Conservation (phyloP, 2,888 invertebrate genomes). For the Phortica magna region DNA sequence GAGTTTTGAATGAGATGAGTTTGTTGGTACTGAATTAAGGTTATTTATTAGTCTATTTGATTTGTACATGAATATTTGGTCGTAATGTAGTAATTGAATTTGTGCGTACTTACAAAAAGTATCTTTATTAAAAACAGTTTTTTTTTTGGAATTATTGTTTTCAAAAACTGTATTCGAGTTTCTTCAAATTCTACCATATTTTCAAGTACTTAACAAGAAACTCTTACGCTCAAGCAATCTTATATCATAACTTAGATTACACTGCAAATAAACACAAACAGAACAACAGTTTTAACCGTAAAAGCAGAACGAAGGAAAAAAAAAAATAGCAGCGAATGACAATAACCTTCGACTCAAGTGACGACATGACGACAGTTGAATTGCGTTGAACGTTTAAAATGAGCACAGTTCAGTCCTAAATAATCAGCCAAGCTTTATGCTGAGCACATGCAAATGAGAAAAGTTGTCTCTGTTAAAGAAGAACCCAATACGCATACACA, state of each 20-base stretch:
- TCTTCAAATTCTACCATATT: too few relatives aligned
- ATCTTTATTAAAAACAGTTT: neutral
- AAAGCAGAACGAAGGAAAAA: conserved; percentile 21
- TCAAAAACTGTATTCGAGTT: too few relatives aligned
- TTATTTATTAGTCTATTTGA: conserved; percentile 58
- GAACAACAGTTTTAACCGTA: neutral
- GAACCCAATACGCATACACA: conserved; percentile 10
- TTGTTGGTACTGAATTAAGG: conserved; percentile 26
- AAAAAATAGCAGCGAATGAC: conserved; percentile 31
- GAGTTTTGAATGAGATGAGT: neutral
- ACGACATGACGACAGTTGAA: conserved; percentile 12
- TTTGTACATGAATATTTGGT: conserved; percentile 64
- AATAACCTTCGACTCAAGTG: conserved; percentile 1
- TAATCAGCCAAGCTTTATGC: conserved; percentile 48
- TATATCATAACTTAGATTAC: too few relatives aligned
- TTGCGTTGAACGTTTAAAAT: conserved; percentile 59
- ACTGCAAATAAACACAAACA: conserved; percentile 42
- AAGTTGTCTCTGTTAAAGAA: conserved; percentile 39
- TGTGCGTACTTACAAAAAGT: neutral
- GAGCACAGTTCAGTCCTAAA: conserved; percentile 62
- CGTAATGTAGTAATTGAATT: neutral
- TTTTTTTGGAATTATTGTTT: neutral
- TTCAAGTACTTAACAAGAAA: too few relatives aligned
- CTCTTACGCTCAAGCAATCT: too few relatives aligned
- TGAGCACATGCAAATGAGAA: conserved; percentile 51